These are phyloP conservation scores for Abramis brama DNA, from an alignment of 2,113 vertebrate species.

Conservation along the genomic window DNA sequence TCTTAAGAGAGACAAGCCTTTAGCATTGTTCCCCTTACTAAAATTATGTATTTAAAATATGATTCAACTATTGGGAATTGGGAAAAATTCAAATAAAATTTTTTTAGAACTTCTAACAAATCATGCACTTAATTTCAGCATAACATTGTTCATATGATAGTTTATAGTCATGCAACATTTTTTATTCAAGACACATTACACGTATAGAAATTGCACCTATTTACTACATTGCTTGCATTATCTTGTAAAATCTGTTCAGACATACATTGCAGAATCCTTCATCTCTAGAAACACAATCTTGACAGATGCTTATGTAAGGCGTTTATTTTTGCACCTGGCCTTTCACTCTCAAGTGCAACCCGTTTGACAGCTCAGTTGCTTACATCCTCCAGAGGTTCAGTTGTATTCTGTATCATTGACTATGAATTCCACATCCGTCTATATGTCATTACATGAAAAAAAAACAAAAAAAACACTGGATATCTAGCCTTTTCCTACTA, in stretches of 20 bases:
- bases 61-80: background rate
- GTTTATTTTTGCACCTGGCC: conserved; percentile 43
- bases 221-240: background rate
- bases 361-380: background rate
- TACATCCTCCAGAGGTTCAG: conserved; percentile 16
- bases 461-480: too few relatives aligned
- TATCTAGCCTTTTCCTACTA: too few relatives aligned
- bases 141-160: background rate
- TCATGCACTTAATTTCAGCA: background rate
- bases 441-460: background rate
- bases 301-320: conserved; percentile 28
- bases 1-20: background rate
- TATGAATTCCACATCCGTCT: background rate
- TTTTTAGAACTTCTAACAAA: background rate
- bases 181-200: background rate
- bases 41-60: background rate
- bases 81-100: background rate
- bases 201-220: background rate
- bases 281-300: conserved; percentile 38
- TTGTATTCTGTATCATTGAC: conserved; percentile 18
- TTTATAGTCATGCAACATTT: background rate
- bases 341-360: conserved; percentile 31
- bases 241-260: background rate
- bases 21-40: background rate
- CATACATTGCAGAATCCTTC: background rate